These are phyloP conservation scores for Aproaerema taeniolella DNA, from an alignment of 2,888 invertebrate species.

Conservation along the genomic window DNA sequence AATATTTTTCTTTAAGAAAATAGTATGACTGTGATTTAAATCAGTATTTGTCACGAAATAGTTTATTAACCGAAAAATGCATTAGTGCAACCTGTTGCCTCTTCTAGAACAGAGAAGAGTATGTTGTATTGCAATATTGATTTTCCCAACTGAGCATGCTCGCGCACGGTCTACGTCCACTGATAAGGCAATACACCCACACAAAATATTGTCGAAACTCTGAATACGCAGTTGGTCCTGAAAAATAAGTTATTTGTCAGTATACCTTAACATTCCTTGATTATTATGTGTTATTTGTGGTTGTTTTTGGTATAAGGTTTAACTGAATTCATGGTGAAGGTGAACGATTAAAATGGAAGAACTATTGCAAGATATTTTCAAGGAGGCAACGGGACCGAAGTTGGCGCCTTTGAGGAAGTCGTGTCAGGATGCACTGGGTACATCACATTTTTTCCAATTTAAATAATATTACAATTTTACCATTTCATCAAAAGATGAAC, in stretches of 20 bases:
- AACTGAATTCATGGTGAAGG: not conserved
- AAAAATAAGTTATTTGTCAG: conserved; percentile 19
- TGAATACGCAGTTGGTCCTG: conserved; percentile 15
- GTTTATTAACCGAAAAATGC: no score
- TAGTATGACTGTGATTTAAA: no score
- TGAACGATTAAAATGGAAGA: conserved; percentile 84
- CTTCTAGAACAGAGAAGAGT: conserved; percentile 21
- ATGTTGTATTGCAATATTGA: conserved; percentile 48
- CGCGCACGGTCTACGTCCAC: conserved; percentile 38
- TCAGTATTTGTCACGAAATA: no score
- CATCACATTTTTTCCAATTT: conserved; percentile 30
- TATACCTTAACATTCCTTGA: not conserved
- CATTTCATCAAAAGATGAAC: no score
- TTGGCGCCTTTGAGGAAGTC: conserved; percentile 85
- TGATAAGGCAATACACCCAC: conserved; percentile 61
- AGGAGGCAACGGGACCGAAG: conserved; percentile 90
- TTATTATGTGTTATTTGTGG: conserved; percentile 2
- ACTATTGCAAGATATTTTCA: conserved; percentile 88
- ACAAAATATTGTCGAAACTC: conserved; percentile 21
- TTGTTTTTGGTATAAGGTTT: not conserved
- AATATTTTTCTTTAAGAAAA: no score
- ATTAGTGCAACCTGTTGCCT: no score
- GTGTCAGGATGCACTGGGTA: conserved; percentile 93
- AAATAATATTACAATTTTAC: not conserved
- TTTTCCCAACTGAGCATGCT: conserved; percentile 66